Base-by-base conservation (phyloP, 2,113 vertebrate species). In the Etheostoma cragini region DNA sequence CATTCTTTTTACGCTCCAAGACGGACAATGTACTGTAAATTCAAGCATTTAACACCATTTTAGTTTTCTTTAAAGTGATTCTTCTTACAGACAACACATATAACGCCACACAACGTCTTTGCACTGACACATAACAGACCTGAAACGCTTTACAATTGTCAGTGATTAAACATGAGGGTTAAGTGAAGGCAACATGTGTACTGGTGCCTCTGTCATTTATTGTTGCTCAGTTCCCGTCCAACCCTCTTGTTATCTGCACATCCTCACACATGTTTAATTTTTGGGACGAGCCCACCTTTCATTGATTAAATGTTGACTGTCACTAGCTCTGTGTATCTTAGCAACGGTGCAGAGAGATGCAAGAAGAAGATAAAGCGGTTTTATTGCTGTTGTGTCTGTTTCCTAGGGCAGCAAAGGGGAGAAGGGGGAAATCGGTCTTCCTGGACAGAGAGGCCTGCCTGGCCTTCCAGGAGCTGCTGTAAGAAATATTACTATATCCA, bases 341-440 rank as follows among this genome's bases (percentile, higher is more conserved):
- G 92, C 92, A 93, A 94, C 91, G 10, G 54, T 14, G 73, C 24
- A 4, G 33, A 38, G 57, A 78, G 80, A 89, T 89, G 77, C 76
- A 80, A 79, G 83, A 75, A 57, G 81, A 49, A 88, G 89, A 94
- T 92, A 69, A 88, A 85, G 68, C 68, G 53, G 71, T 78, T 74
- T 67, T 83, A 80, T 72, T 83, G n/a, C 47, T 76, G 57, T 91
- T 88, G 81, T 89, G 73, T 93, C 74, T 93, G 82, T 92, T 90
- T 90, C 73, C 52, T 35, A 96, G 96, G 96, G 96, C 76, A 91
- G 79, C 90, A 96, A 96, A 95, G 96, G 95, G 38, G 95, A 95
- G 52, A 79, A 90, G 65, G 96, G 96, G 4, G 95, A 96, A 89
- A 80, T 95, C 22, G 95, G 96, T 65, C 92, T 96, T 77, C 95